Conservation (phyloP, 2,113 vertebrate genomes). For the Centropristis striata region DNA sequence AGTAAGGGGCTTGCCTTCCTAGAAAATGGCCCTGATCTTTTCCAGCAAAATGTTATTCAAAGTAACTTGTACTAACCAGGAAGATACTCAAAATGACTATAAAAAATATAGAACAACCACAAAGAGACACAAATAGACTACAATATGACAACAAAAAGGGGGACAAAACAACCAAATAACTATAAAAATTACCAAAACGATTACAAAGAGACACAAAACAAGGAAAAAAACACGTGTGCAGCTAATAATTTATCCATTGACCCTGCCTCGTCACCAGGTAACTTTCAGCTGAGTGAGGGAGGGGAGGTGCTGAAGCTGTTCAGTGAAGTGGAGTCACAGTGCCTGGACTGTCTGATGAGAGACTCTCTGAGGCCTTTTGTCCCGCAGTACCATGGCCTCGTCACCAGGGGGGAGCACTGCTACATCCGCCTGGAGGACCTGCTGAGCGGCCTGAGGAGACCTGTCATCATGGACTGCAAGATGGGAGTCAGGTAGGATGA, state of each 20-base stretch:
- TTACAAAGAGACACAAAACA: too few relatives aligned
- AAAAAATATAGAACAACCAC: too few relatives aligned
- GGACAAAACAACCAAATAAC: too few relatives aligned
- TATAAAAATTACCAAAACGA: too few relatives aligned
- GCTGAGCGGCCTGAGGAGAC: constrained; percentile 82
- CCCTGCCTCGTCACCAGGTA: constrained; percentile 74
- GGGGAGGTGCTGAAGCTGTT: constrained; percentile 88
- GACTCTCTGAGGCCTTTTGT: constrained; percentile 85
- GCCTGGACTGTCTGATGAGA: constrained; percentile 84
- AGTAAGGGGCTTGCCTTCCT: too few relatives aligned
- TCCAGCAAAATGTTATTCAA: too few relatives aligned
- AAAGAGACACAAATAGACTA: too few relatives aligned
- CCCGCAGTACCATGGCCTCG: constrained; percentile 84
- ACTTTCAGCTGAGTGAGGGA: constrained; percentile 85
- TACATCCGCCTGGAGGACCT: constrained; percentile 88
- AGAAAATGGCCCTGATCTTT: too few relatives aligned
- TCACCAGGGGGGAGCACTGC: constrained; percentile 77
- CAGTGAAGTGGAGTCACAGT: constrained; percentile 83
- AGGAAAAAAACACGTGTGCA: neutral
- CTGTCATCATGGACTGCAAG: constrained; percentile 88
- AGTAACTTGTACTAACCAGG: too few relatives aligned
- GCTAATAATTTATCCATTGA: neutral
- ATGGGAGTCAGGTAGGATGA: constrained; percentile 83
- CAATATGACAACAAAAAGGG: too few relatives aligned
- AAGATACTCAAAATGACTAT: too few relatives aligned